Conservation (phyloP, 2,113 vertebrate species). For the Epinephelus cyanopodus region DNA sequence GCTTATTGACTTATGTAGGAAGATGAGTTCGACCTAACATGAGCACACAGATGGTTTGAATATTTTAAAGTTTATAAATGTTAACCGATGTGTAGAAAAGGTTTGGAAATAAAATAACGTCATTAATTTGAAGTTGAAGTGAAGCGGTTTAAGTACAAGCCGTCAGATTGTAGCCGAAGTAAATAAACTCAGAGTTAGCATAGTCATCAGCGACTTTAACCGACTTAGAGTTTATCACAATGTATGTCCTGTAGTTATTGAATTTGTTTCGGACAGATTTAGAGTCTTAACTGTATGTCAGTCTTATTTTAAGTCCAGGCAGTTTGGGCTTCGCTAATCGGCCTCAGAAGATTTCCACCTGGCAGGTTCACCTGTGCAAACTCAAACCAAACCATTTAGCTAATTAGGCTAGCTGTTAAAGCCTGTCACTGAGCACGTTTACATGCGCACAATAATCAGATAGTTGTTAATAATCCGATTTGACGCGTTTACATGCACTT, state of each 20-base stretch:
- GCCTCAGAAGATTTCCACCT: conserved; percentile 17
- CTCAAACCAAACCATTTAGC: conserved; percentile 16
- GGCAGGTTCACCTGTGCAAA: conserved; percentile 25
- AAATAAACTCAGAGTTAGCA: not conserved
- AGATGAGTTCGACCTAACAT: rapidly evolving
- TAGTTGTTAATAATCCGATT: no score
- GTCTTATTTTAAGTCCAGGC: not conserved
- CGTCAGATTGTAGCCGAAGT: not conserved
- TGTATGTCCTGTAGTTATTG: not conserved
- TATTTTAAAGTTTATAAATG: not conserved
- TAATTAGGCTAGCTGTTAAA: conserved; percentile 4
- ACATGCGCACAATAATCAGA: no score
- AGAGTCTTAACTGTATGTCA: not conserved
- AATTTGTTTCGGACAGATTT: not conserved
- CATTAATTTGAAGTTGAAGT: not conserved
- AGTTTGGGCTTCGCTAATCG: conserved; percentile 31
- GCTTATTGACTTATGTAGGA: not conserved
- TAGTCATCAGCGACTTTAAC: not conserved
- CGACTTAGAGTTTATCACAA: not conserved
- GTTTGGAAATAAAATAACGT: not conserved
- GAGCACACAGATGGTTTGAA: rapidly evolving
- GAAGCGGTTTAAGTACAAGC: not conserved
- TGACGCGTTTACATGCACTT: no score
- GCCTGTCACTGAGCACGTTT: not conserved
- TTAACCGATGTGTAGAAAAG: not conserved